Evolutionary conservation across 30 jellyfish, hydroid and myxozoan species (phyloP), one percentile per base, ranked within the genome.

Genomic region (Cassiopea xamachana): DNA sequence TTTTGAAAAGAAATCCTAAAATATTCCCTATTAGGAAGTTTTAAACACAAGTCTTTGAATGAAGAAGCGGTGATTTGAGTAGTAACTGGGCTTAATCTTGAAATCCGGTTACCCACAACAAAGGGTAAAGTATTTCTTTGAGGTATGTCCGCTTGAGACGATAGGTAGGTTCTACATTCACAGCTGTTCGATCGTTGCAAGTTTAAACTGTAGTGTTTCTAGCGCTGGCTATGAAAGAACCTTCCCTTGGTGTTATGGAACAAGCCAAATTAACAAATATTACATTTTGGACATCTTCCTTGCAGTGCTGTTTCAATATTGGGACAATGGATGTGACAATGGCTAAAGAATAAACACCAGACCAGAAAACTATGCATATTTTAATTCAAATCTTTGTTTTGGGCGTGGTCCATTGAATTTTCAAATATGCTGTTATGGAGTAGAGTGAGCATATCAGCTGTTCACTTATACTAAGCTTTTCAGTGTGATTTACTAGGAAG

Each of bases 21-120:
- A 18, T 10, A 69, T 73, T 75, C 95, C 95, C 83, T 39, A 39
- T 88, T 45, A 79, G 90, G 90, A 62, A 59, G 79, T 50, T 69
- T 18, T 39, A 55, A 69, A 79, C 84, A 59, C 64, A 79, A 71
- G 48, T 71, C 76, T 64, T 87, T 87, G 89, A 76, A 87, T 43
- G 49, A 70, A 27, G 39, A 27, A n/a, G 84, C 71, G 75, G 81
- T 61, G 75, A 88, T 80, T 77, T 46, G 67, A 58, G 60, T 67
- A 60, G 80, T 64, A 75, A 39, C 9, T 16, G 86, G 69, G 82
- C 87, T 59, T 78, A 88, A 88, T 88, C 90, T 86, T 50, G 45
- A 70, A 88, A 88, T 79, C 95, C 95, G 95, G 80, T 79, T 88
- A 75, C 69, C 58, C 82, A 47, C 76, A 73, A 80, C 86, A 88